phyloP scores from a whole-genome alignment of 2,888 invertebrate species.

The Cerceris ruficornis region DNA sequence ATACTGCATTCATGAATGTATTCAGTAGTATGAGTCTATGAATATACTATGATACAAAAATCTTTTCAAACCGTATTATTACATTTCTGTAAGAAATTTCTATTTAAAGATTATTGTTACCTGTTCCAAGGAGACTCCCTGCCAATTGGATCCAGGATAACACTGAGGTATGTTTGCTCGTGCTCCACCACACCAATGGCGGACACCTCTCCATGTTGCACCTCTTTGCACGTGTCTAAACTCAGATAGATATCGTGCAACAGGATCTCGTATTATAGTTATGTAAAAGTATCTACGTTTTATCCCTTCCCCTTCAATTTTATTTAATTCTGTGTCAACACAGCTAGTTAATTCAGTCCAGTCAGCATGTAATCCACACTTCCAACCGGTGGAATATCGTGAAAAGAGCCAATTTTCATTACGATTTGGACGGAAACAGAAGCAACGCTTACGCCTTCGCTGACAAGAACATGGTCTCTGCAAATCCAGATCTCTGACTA shows the following conservation, averaged over 20 bases:
- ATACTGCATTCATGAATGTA: constrained; percentile 37
- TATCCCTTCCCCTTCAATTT: constrained; percentile 92
- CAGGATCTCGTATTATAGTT: constrained; percentile 96
- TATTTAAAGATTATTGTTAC: constrained; percentile 65
- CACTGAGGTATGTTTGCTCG: constrained; percentile 93
- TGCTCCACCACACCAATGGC: constrained; percentile 86
- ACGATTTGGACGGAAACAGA: constrained; percentile 95
- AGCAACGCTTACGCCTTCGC: constrained; percentile 93
- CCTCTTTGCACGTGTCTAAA: constrained; percentile 98
- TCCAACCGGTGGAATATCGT: constrained; percentile 98
- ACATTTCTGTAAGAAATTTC: neutral
- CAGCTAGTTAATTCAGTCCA: constrained; percentile 98
- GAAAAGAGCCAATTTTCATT: constrained; percentile 99
- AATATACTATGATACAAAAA: constrained; percentile 19
- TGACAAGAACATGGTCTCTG: constrained; percentile 97
- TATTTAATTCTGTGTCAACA: constrained; percentile 95
- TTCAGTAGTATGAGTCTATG: constrained; percentile 24
- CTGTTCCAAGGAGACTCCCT: constrained; percentile 90
- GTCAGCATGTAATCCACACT: constrained; percentile 98
- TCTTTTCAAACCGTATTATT: constrained; percentile 9
- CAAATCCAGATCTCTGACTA: constrained; percentile 96
- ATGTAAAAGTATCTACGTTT: constrained; percentile 97
- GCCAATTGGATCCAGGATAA: constrained; percentile 90
- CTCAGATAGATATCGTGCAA: constrained; percentile 96
- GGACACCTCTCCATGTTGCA: constrained; percentile 95